Conservation (phyloP, 2,888 invertebrate species). For the Palloptera scutellata region DNA sequence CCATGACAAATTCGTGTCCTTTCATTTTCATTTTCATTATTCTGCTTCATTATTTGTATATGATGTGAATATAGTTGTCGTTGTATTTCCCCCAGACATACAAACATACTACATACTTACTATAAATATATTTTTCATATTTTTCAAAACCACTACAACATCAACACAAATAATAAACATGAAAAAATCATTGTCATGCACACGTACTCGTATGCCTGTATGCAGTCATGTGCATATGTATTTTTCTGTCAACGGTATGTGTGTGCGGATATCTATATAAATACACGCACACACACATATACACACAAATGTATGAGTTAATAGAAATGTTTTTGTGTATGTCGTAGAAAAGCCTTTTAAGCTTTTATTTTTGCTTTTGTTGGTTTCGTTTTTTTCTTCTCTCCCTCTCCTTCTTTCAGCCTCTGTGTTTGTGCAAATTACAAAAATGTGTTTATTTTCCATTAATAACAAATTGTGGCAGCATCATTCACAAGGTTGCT, state of each 20-base stretch:
- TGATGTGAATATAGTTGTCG: constrained; percentile 10
- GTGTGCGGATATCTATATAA: neutral
- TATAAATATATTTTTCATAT: neutral
- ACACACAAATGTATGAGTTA: neutral
- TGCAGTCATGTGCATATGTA: neutral
- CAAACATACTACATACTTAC: neutral
- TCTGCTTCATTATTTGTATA: constrained; percentile 17
- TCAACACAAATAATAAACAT: neutral
- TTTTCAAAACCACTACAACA: neutral
- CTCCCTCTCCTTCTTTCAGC: too few species aligned
- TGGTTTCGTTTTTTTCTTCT: neutral
- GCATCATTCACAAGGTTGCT: neutral
- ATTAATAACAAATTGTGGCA: constrained; percentile 7
- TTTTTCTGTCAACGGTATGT: neutral
- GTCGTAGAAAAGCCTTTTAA: neutral
- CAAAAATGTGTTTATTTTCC: constrained; percentile 14
- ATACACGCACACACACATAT: neutral
- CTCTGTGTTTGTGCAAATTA: neutral
- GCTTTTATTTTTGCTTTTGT: neutral
- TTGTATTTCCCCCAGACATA: neutral
- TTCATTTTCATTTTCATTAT: constrained; percentile 25
- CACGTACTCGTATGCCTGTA: neutral
- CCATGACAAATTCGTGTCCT: constrained; percentile 18
- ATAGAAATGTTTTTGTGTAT: neutral
- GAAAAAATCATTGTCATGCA: constrained; percentile 9